phyloP scores from a whole-genome alignment of 2,797 vertebrate species.

The Leptodactylus fallax region DNA sequence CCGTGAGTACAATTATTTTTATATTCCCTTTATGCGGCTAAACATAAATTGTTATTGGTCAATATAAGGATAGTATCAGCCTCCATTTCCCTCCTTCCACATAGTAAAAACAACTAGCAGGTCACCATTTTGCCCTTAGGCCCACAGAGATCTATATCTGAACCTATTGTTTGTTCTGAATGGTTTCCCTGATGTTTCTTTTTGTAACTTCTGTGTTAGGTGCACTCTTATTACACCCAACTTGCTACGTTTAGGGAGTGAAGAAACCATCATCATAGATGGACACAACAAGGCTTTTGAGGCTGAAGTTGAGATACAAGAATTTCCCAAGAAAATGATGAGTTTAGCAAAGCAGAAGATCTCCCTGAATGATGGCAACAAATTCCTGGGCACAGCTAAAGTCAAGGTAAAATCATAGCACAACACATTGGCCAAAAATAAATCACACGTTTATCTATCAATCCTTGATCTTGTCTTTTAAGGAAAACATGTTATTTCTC shows the following conservation, averaged over 20 bases:
- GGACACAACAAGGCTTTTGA: background rate
- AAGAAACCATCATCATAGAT: constrained; percentile 73
- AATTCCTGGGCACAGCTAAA: background rate
- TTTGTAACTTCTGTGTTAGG: no score
- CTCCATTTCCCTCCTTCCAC: no score
- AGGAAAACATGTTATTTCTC: background rate
- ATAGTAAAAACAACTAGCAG: no score
- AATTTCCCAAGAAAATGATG: constrained; percentile 69
- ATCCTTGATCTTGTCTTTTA: background rate
- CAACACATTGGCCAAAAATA: background rate
- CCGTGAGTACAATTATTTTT: constrained; percentile 36
- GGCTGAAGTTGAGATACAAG: constrained; percentile 61
- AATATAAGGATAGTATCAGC: no score
- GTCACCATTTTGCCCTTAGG: no score
- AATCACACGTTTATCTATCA: no score
- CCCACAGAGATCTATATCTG: no score
- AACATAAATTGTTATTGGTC: no score
- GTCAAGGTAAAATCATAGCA: constrained; percentile 5
- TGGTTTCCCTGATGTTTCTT: no score
- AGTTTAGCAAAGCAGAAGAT: constrained; percentile 45
- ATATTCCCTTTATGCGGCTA: background rate
- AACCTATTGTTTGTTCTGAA: no score
- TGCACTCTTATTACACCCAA: constrained; percentile 72
- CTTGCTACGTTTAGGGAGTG: constrained; percentile 70
- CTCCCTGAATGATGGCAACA: constrained; percentile 48